Base-by-base conservation (phyloP, 2,888 invertebrate genomes). In the Leucophenga maculata region DNA sequence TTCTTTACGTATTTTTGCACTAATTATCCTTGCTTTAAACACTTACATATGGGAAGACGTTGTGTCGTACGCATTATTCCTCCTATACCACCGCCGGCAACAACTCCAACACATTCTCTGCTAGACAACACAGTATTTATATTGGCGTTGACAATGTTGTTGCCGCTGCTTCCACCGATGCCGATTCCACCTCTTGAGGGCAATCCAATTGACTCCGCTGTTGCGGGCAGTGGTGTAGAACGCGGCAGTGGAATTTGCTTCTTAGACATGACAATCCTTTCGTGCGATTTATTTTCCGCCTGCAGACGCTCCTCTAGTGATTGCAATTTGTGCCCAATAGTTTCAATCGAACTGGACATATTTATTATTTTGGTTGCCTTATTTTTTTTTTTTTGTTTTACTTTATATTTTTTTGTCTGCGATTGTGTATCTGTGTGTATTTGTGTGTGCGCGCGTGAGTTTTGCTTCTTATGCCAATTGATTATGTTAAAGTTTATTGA, bases 291-390 rank as follows among this genome's bases (percentile, higher is more conserved):
- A 82, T 89, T 89, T 85, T 89, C 89, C 26, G 84, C 86, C 73
- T 93, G 92, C 80, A 96, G 90, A 84, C 94, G 92, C 87, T 94
- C 94, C 89, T 96, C 93, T 89, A 97, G 91, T 86, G 93, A 93
- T 89, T 94, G 92, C 87, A 97, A 91, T 91, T 93, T 95, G 85
- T 80, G 86, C 70, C 84, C 85, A 77, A 87, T 88, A 73, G 93
- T 94, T 89, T 93, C 78, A 60, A 77, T 78, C 67, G 80, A 78
- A 71, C 77, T 79, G 71, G 80, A 82, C 81, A 81, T 79, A 54
- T 52, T 74, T 50, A 11, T 39, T 39, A 39, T 39, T 11, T 39
- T 39, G 1, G 8, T 39, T 39, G 11, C 8, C 8, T 32, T 32
- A 32, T 32, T 32, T 32, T 32, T 32, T 32, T 32, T 32, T 39